Conservation (phyloP, 2,113 vertebrate genomes). For the Ibidorhyncha struthersii region DNA sequence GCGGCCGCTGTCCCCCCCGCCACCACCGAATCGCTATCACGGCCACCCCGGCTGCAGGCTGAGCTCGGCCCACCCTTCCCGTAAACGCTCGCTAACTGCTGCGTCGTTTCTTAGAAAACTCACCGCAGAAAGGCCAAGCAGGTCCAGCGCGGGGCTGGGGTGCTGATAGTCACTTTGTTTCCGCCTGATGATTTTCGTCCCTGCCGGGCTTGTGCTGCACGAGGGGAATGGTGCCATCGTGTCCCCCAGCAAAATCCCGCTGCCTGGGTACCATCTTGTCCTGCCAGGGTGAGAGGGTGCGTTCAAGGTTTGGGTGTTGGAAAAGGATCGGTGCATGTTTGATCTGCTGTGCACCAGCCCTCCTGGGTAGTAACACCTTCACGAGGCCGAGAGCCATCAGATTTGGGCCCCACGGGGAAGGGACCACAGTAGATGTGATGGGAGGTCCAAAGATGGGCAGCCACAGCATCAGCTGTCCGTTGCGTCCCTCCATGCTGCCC, state of each 20-base stretch:
- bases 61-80: conserved; percentile 49
- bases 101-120: conserved; percentile 73
- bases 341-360: not conserved
- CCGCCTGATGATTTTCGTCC: not conserved
- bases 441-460: not conserved
- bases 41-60: rapidly evolving
- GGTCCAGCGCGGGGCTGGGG: conserved; percentile 6
- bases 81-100: conserved; percentile 63
- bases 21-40: not conserved
- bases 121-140: conserved; percentile 40
- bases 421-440: rapidly evolving
- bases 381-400: rapidly evolving
- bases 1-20: rapidly evolving
- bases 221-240: rapidly evolving
- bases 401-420: rapidly evolving
- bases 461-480: rapidly evolving
- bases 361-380: too few species aligned
- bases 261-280: rapidly evolving
- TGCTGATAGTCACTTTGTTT: not conserved
- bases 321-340: rapidly evolving
- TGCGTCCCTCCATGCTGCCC: not conserved
- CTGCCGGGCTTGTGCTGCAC: rapidly evolving
- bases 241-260: rapidly evolving
- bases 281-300: rapidly evolving
- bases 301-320: not conserved